A percentile compares a stretch with the other conserved stretches of the same genome.
Evolutionary conservation across 64 coral and sea anemone genomes (phyloP).

Genomic region (Anthopleura sola): DNA sequence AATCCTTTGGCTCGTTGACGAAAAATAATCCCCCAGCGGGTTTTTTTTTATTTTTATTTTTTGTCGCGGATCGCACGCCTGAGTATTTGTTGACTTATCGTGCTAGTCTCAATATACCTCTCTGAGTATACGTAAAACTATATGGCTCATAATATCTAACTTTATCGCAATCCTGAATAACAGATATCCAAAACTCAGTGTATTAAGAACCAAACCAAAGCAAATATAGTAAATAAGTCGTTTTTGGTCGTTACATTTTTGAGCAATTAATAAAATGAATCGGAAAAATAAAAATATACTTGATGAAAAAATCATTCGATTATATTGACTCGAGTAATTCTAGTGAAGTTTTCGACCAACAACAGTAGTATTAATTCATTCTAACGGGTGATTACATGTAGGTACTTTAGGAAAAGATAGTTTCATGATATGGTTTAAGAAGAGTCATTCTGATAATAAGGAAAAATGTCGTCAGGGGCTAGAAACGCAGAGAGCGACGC

Average conservation of each 20-base stretch:
- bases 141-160: too few species aligned
- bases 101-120: too few species aligned
- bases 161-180: too few species aligned
- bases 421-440: not conserved
- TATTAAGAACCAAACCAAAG: not conserved
- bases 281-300: not conserved
- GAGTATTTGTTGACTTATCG: too few species aligned
- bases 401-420: not conserved
- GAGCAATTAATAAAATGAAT: not conserved
- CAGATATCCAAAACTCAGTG: not conserved
- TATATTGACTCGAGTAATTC: not conserved
- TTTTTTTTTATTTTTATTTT: too few species aligned
- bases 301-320: not conserved
- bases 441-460: not conserved
- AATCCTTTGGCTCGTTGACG: too few species aligned
- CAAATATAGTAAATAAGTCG: not conserved
- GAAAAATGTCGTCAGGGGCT: too few species aligned
- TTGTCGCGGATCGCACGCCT: too few species aligned
- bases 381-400: constrained; percentile 6
- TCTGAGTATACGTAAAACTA: too few species aligned
- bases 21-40: too few species aligned
- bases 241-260: not conserved
- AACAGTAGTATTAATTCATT: not conserved
- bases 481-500: not conserved
- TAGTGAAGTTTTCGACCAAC: not conserved